A percentile compares a stretch with the other conserved stretches of the same genome.
phyloP scores from a whole-genome alignment of 2,113 vertebrate genomes.

The Orthonyx spaldingii region DNA sequence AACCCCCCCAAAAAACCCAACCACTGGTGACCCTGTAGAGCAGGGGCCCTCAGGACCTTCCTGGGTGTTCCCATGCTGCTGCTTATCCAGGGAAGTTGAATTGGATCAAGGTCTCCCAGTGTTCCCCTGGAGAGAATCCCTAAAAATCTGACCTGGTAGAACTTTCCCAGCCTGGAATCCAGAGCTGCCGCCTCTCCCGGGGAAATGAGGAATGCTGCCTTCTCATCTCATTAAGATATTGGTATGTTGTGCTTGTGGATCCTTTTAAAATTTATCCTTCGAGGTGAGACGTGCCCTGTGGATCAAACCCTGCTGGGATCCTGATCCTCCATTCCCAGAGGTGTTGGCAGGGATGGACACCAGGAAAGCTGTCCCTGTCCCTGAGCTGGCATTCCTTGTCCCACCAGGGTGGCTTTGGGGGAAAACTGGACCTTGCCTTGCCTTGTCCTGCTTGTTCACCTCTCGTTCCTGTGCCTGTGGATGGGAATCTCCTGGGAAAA shows the following conservation, averaged over 20 bases:
- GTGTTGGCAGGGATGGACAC: background rate
- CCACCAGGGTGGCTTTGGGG: background rate
- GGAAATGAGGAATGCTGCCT: background rate
- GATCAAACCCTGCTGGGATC: background rate
- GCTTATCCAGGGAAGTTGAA: background rate
- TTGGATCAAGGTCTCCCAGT: background rate
- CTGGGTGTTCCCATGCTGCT: background rate
- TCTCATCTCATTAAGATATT: background rate
- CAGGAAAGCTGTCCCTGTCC: background rate
- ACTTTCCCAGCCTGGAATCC: background rate
- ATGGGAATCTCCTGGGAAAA: background rate
- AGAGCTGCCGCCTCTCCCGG: background rate
- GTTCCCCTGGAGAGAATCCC: background rate
- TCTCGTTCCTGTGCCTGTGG: fast-evolving
- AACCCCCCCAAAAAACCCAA: background rate
- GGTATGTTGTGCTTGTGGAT: background rate
- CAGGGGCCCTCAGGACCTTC: background rate
- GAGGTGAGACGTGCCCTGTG: background rate
- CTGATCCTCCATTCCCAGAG: fast-evolving
- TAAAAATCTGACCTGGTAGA: background rate
- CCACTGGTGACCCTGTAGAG: background rate
- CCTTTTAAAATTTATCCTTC: background rate
- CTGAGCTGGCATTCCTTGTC: background rate
- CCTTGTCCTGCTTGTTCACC: fast-evolving
- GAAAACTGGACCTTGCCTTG: background rate